These are phyloP conservation scores for Minunthozetes semirufus DNA, from an alignment of 2,888 invertebrate genomes.

Conservation along the genomic window DNA sequence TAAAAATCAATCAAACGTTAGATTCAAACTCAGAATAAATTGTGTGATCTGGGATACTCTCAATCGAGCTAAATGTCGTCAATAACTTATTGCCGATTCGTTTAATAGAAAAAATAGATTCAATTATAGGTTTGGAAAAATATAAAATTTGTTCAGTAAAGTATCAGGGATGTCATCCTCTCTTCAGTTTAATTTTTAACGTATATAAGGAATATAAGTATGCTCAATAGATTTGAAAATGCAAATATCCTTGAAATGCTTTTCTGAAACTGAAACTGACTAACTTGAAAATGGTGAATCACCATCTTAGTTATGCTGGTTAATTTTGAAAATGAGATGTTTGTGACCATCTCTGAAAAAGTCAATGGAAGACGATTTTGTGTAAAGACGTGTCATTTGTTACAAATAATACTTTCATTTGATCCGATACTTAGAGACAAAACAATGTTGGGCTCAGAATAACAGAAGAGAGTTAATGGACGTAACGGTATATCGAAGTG, in stretches of 20 bases:
- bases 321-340: not conserved
- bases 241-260: too few relatives aligned
- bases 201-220: too few relatives aligned
- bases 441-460: not conserved
- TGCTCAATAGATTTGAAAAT: too few relatives aligned
- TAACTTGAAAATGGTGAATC: too few relatives aligned
- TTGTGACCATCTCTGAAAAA: not conserved
- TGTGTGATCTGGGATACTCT: not conserved
- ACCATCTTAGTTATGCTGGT: too few relatives aligned
- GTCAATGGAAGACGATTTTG: conserved; percentile 17
- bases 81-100: not conserved
- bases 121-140: not conserved
- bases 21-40: not conserved
- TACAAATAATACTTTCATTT: not conserved
- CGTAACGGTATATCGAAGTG: conserved; percentile 14
- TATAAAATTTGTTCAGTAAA: too few relatives aligned
- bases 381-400: conserved; percentile 19
- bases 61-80: too few relatives aligned
- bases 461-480: conserved; percentile 24
- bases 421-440: conserved; percentile 8
- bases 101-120: not conserved
- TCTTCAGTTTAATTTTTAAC: too few relatives aligned
- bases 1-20: too few relatives aligned
- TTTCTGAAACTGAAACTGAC: too few relatives aligned
- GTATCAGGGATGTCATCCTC: too few relatives aligned